A percentile compares a stretch with the other conserved stretches of the same genome.
phyloP scores from a whole-genome alignment of 2,797 vertebrate genomes.

The Benthosema pterotum region DNA sequence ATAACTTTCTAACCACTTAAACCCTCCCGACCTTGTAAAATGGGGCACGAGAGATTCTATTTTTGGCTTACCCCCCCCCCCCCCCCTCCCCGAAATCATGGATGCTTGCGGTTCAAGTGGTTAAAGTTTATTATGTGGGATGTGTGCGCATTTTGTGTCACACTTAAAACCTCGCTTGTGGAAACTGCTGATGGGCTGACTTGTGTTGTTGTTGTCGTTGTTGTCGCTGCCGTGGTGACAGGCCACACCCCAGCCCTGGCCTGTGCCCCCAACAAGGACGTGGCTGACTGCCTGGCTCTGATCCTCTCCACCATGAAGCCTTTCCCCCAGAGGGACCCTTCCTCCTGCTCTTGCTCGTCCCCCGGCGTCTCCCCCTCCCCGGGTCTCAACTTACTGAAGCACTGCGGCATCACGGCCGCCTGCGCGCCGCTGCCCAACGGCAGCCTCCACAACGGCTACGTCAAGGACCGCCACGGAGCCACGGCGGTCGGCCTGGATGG shows the following conservation, averaged over 20 bases:
- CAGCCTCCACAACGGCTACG: conserved; percentile 90
- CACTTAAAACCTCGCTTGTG: too few species aligned
- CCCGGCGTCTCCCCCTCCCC: conserved; percentile 84
- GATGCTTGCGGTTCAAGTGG: too few species aligned
- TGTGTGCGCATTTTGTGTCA: too few species aligned
- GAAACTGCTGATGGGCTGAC: not conserved
- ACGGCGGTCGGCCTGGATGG: conserved; percentile 90
- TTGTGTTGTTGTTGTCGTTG: conserved; percentile 14
- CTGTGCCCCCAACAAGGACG: conserved; percentile 97
- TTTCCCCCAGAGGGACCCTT: conserved; percentile 93
- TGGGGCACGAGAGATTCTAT: too few species aligned
- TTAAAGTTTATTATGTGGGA: too few species aligned
- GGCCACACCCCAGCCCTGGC: conserved; percentile 97
- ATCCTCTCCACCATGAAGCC: conserved; percentile 99
- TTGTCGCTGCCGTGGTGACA: conserved; percentile 41
- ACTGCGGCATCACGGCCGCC: conserved; percentile 93
- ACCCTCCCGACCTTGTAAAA: too few species aligned
- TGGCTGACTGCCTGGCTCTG: conserved; percentile 98
- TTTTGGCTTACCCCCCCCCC: too few species aligned
- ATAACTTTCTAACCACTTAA: too few species aligned
- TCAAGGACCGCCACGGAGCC: conserved; percentile 88
- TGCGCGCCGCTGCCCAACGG: conserved; percentile 90
- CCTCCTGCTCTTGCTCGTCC: conserved; percentile 78
- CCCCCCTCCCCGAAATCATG: too few species aligned
- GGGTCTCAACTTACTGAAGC: conserved; percentile 95